A percentile compares a stretch with the other conserved stretches of the same genome.
Conservation (phyloP, 2,888 invertebrate genomes). For the Scaptomyza cyrtandrae region DNA sequence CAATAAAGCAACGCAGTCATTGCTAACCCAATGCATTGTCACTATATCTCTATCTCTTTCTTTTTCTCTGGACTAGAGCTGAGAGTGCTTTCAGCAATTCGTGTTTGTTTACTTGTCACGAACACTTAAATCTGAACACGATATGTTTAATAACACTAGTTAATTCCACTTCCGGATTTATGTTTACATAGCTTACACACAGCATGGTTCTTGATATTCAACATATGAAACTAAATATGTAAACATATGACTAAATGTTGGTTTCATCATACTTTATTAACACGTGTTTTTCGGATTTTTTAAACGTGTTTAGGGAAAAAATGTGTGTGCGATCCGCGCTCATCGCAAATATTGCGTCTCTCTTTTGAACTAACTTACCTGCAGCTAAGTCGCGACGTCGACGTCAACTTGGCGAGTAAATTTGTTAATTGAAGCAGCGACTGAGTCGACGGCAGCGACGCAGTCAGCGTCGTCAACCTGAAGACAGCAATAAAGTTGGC, state of each 20-base stretch:
- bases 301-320: no score
- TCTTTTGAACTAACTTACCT: slow-evolving; percentile 47
- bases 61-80: neutral
- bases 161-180: neutral
- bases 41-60: neutral
- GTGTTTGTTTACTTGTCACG: slow-evolving; percentile 1
- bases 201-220: neutral
- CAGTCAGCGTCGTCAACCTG: slow-evolving; percentile 43
- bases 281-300: neutral
- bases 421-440: slow-evolving; percentile 64
- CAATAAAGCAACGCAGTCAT: slow-evolving; percentile 48
- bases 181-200: neutral
- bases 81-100: neutral
- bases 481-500: slow-evolving; percentile 59
- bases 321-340: neutral
- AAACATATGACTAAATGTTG: no score
- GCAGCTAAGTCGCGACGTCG: slow-evolving; percentile 58
- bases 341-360: slow-evolving; percentile 11
- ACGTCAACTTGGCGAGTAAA: slow-evolving; percentile 51
- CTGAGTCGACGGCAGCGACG: slow-evolving; percentile 20
- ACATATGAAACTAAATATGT: neutral
- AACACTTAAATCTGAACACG: slow-evolving; percentile 1
- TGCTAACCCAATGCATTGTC: slow-evolving; percentile 49
- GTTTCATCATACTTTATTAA: neutral
- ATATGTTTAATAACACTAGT: slow-evolving; percentile 1